phyloP scores from a whole-genome alignment of 1,140 invertebrate genomes.

The Penaeus chinensis region DNA sequence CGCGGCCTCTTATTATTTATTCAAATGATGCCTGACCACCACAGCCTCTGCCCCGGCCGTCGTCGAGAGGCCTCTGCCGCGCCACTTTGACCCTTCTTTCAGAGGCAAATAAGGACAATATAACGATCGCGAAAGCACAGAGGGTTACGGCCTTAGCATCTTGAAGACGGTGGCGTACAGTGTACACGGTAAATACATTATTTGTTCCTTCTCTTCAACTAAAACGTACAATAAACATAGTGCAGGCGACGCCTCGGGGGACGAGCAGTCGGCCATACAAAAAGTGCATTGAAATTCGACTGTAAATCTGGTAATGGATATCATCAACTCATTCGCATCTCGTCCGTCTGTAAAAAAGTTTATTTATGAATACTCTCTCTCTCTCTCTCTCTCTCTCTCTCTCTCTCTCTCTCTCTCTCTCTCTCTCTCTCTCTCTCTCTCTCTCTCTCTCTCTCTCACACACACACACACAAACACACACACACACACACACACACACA shows the following conservation, averaged over 20 bases:
- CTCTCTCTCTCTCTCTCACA: constrained; percentile 44
- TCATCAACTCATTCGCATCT: constrained; percentile 7
- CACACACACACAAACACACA: too few species aligned
- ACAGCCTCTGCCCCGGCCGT: background rate
- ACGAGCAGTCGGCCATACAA: background rate
- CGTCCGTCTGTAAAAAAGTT: background rate
- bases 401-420: constrained; percentile 28
- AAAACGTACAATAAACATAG: constrained; percentile 35
- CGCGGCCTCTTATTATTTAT: constrained; percentile 43
- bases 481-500: too few species aligned
- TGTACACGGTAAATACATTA: constrained; percentile 42
- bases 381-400: constrained; percentile 24
- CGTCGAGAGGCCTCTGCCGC: too few species aligned
- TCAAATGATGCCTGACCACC: constrained; percentile 41
- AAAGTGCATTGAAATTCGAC: constrained; percentile 15
- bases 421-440: constrained; percentile 45
- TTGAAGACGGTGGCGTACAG: constrained; percentile 19
- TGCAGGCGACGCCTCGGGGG: background rate
- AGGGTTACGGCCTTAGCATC: background rate
- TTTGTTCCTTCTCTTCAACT: constrained; percentile 41
- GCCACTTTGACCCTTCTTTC: background rate
- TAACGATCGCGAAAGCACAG: too few species aligned
- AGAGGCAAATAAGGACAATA: background rate
- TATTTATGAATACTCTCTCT: background rate
- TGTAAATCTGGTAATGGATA: constrained; percentile 16